Base-by-base conservation (phyloP, 2,888 invertebrate genomes). In the Diarsia dahlii region DNA sequence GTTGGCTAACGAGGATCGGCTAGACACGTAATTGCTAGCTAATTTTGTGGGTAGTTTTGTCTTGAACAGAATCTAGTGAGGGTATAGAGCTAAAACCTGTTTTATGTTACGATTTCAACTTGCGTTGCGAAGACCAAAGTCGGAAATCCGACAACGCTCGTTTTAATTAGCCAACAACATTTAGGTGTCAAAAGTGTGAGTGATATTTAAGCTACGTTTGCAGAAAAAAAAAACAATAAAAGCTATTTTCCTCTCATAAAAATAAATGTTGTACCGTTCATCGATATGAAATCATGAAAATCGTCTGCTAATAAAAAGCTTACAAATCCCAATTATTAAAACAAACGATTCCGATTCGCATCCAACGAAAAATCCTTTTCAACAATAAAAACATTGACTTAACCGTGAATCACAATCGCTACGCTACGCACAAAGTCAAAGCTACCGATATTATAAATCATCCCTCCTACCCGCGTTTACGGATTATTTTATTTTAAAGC, bases 401-500 rank as follows among this genome's bases (percentile, higher is more conserved):
- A 54, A 34, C 63, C 28, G 63, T 63, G 23, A 68, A 74, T 72
- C 54, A 56, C 64, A 80, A 80, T 74, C 67, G 50, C 23, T 64
- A 54, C 50, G 64, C 80, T 68, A 48, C 20, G 34, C 63, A 71
- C 56, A 84, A 73, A 77, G 50, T 81, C 64, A 58, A 39, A 75
- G 54, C 73, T 71, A 62, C 71, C 67, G 50, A 85, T 85, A 82
- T 85, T 85, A 82, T 85, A 82, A 84, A 81, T 83, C 64, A 83
- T 81, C 81, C 56, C 28, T 18, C 13, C 69, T 56, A 23, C 52
- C 54, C 46, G 65, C 74, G 74, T 78, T 77, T 84, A 80, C 69
- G 81, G 67, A 72, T 78, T 74, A 86, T 86, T 86, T 84, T 84
- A 84, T 83, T 85, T 78, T 78, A 80, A 84, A 73, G 72, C 74